A percentile compares a stretch with the other conserved stretches of the same genome.
These are phyloP conservation scores for Pavo muticus DNA, from an alignment of 2,113 vertebrate species.

Conservation along the genomic window DNA sequence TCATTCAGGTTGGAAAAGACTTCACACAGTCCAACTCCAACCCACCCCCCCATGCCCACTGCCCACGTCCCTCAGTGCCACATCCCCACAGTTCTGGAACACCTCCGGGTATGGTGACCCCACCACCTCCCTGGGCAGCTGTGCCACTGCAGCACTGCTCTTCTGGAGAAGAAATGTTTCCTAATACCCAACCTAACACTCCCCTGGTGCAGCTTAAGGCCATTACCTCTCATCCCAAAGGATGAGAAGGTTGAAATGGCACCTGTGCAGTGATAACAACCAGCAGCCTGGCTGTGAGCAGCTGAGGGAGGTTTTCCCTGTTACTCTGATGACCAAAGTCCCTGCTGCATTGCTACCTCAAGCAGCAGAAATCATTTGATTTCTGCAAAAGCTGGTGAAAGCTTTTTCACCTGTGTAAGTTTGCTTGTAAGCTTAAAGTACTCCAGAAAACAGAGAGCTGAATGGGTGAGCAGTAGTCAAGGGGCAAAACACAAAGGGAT, in stretches of 20 bases:
- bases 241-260: not conserved
- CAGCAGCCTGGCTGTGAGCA: rapidly evolving
- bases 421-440: not conserved
- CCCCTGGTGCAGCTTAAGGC: too few relatives aligned
- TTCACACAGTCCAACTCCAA: too few relatives aligned
- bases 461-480: not conserved
- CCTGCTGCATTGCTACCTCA: not conserved
- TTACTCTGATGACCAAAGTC: not conserved
- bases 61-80: too few relatives aligned
- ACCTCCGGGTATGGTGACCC: too few relatives aligned
- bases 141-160: too few relatives aligned
- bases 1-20: too few relatives aligned
- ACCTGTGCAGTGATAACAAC: rapidly evolving
- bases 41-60: too few relatives aligned
- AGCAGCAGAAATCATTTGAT: not conserved
- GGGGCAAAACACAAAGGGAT: not conserved
- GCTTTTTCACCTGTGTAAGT: not conserved
- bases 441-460: not conserved
- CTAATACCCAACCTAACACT: too few relatives aligned
- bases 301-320: not conserved
- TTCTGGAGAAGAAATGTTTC: too few relatives aligned
- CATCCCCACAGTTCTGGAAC: too few relatives aligned
- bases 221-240: too few relatives aligned
- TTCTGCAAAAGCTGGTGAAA: not conserved
- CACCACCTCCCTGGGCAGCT: too few relatives aligned